Conservation (phyloP, 92 coral and sea anemone genomes). For the Plumapathes pennacea region DNA sequence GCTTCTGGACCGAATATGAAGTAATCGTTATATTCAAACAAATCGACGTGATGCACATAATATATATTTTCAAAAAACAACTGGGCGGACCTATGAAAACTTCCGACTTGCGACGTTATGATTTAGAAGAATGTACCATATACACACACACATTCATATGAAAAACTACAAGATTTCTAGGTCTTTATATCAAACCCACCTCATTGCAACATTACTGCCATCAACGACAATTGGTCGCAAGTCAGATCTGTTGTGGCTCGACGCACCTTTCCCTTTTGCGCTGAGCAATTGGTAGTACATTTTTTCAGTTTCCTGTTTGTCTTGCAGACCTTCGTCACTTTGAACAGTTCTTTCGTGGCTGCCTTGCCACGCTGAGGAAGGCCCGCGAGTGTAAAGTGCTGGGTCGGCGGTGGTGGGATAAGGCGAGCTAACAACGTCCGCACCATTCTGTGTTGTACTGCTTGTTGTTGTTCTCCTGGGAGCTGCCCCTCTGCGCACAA, state of each 20-base stretch:
- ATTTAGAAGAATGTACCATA: background rate
- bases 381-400: too few species aligned
- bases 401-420: too few species aligned
- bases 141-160: background rate
- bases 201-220: slow-evolving; percentile 99
- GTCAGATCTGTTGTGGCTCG: slow-evolving; percentile 52
- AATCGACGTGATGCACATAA: too few species aligned
- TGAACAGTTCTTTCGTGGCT: too few species aligned
- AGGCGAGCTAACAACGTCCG: too few species aligned
- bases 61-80: too few species aligned
- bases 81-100: too few species aligned
- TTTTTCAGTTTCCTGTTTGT: slow-evolving; percentile 58
- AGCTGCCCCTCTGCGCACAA: slow-evolving; percentile 50
- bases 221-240: slow-evolving; percentile 90
- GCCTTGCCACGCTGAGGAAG: too few species aligned
- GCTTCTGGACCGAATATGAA: too few species aligned
- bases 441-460: too few species aligned
- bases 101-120: background rate
- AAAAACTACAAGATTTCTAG: background rate
- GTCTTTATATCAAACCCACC: slow-evolving; percentile 41
- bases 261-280: slow-evolving; percentile 31
- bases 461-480: too few species aligned
- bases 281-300: slow-evolving; percentile 68
- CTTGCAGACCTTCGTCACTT: slow-evolving; percentile 22
- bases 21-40: too few species aligned